These are phyloP conservation scores for Glandiceps talaboti DNA, from an alignment of 53 echinoderm and acorn worm genomes.

Conservation along the genomic window DNA sequence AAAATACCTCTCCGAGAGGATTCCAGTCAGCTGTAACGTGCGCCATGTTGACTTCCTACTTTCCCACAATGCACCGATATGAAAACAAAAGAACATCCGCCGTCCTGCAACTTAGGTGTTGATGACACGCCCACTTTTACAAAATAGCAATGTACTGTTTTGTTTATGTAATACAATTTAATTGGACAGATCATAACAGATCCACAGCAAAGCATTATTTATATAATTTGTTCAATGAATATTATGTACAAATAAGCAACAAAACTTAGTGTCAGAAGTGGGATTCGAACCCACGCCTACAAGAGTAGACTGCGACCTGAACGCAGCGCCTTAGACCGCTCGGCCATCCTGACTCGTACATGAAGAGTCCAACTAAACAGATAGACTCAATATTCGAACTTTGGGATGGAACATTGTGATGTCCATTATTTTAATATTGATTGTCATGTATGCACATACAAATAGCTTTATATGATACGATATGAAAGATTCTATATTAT, in stretches of 20 bases:
- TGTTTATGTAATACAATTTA: background rate
- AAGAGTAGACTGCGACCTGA: constrained; percentile 1
- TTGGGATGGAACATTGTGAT: background rate
- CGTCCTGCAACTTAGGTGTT: background rate
- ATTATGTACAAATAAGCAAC: background rate
- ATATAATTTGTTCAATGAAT: background rate
- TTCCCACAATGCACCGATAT: constrained; percentile 15
- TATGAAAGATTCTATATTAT: background rate
- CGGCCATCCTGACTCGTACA: background rate
- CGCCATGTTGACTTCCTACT: constrained; percentile 62
- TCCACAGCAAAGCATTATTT: background rate
- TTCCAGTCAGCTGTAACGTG: constrained; percentile 93
- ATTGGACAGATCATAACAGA: background rate
- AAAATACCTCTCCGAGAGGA: constrained; percentile 79
- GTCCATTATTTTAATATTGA: background rate
- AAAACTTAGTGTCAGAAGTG: background rate
- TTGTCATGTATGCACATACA: background rate
- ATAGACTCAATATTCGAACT: no score
- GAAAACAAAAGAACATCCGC: background rate
- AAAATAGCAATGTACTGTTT: no score
- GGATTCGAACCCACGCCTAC: constrained; percentile 1
- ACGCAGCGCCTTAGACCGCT: constrained; percentile 1
- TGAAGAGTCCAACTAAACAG: no score
- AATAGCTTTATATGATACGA: background rate
- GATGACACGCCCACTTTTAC: background rate